A percentile compares a stretch with the other conserved stretches of the same genome.
Conservation (phyloP, 2,888 invertebrate genomes). For the Sympetrum striolatum region DNA sequence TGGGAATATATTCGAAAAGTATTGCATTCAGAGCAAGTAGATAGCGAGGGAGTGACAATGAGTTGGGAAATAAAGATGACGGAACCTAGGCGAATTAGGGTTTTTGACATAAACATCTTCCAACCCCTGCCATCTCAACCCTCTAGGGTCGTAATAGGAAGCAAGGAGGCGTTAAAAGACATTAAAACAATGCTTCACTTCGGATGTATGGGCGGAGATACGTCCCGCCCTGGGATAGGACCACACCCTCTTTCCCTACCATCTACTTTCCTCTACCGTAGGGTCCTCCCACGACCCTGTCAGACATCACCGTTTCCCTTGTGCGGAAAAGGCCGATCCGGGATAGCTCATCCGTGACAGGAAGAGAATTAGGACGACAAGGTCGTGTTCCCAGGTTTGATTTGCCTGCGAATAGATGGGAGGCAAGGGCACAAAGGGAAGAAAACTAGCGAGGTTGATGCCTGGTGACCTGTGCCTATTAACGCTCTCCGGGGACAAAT, state of each 20-base stretch:
- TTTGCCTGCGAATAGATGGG: too few species aligned
- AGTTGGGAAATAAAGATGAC: too few species aligned
- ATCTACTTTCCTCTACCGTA: neutral
- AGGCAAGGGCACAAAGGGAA: neutral
- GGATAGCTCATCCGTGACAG: neutral
- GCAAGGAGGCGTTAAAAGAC: neutral
- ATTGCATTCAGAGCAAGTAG: too few species aligned
- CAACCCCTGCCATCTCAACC: neutral
- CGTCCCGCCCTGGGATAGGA: neutral
- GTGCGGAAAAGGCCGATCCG: neutral
- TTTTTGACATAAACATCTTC: too few species aligned
- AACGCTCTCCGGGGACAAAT: neutral
- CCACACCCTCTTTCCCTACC: neutral
- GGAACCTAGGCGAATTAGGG: too few species aligned
- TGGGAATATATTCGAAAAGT: too few species aligned
- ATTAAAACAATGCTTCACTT: neutral
- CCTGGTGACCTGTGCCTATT: neutral
- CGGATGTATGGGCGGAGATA: neutral
- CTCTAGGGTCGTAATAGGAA: neutral
- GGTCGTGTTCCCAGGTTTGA: neutral
- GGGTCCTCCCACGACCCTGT: neutral
- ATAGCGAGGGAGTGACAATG: too few species aligned
- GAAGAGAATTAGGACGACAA: neutral
- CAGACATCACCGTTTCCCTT: neutral
- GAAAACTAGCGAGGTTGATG: neutral